Evolutionary conservation across 2,888 invertebrate genomes (phyloP).

Genomic region (Choristoneura rosaceana): DNA sequence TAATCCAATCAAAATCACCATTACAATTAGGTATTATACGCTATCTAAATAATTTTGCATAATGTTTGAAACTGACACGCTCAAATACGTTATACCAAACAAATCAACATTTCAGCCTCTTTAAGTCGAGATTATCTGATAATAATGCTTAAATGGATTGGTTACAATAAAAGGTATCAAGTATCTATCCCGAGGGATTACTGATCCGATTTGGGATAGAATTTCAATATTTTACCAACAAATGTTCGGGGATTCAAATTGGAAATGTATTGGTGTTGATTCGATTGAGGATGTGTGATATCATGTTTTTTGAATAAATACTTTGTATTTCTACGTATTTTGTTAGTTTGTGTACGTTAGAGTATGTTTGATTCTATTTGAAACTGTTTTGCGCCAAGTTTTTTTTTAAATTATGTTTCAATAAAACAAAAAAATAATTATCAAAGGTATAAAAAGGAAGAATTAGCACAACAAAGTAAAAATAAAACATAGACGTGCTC

Average conservation of each 20-base stretch:
- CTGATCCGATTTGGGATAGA: constrained; percentile 14
- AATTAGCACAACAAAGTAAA: too few species aligned
- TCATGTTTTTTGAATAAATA: neutral
- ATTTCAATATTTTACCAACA: constrained; percentile 36
- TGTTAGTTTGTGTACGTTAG: neutral
- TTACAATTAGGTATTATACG: neutral
- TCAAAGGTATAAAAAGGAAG: too few species aligned
- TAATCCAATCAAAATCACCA: neutral
- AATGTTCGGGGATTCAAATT: constrained; percentile 8
- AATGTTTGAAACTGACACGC: neutral
- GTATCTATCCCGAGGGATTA: constrained; percentile 20
- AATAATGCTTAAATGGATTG: constrained; percentile 26
- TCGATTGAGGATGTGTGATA: neutral
- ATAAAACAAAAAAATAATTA: too few species aligned
- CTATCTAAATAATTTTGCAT: neutral
- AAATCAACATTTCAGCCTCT: constrained; percentile 20
- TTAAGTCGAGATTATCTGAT: constrained; percentile 27
- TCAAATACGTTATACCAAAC: constrained; percentile 22
- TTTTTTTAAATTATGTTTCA: too few species aligned
- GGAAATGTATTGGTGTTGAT: constrained; percentile 15
- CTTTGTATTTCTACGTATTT: neutral
- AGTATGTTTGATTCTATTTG: neutral
- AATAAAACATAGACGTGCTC: too few species aligned
- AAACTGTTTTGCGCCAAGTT: too few species aligned
- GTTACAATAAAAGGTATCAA: constrained; percentile 24